Evolutionary conservation across 1,140 invertebrate species (phyloP).

Genomic region (Galleria mellonella): DNA sequence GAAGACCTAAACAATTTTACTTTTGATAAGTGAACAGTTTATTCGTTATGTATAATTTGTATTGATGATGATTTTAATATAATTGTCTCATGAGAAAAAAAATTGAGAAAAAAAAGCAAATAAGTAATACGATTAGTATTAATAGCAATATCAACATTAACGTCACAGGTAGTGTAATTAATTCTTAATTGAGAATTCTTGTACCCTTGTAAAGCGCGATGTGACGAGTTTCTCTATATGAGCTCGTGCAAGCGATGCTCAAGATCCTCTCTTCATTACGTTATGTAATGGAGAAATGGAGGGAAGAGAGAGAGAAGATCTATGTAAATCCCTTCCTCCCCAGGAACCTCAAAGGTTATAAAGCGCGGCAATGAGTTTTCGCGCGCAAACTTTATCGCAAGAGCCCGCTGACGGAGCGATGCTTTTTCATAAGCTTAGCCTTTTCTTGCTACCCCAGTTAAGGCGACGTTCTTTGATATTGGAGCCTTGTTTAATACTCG

Average conservation of each 20-base stretch:
- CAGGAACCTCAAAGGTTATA: constrained; percentile 41
- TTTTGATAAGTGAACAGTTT: too few species aligned
- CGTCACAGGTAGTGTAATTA: too few species aligned
- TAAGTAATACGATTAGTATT: too few species aligned
- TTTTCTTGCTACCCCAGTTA: constrained; percentile 3
- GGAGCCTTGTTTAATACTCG: too few species aligned
- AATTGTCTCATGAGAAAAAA: too few species aligned
- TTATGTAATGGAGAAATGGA: constrained; percentile 30
- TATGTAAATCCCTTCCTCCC: constrained; percentile 28
- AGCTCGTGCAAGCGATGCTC: constrained; percentile 20
- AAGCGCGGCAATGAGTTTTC: constrained; percentile 65
- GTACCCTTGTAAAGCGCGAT: neutral
- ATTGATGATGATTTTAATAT: too few species aligned
- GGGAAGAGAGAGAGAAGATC: constrained; percentile 16
- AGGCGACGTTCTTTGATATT: neutral
- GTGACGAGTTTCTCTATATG: constrained; percentile 21
- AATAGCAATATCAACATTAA: too few species aligned
- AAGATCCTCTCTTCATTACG: constrained; percentile 29
- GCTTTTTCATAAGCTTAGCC: constrained; percentile 34
- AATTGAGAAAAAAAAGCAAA: too few species aligned
- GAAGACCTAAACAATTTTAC: too few species aligned
- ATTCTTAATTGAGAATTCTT: too few species aligned
- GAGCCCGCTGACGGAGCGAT: constrained; percentile 18
- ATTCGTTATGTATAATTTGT: too few species aligned
- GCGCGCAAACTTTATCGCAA: constrained; percentile 56